Base-by-base conservation (phyloP, 2,113 vertebrate species). In the Perognathus longimembris region DNA sequence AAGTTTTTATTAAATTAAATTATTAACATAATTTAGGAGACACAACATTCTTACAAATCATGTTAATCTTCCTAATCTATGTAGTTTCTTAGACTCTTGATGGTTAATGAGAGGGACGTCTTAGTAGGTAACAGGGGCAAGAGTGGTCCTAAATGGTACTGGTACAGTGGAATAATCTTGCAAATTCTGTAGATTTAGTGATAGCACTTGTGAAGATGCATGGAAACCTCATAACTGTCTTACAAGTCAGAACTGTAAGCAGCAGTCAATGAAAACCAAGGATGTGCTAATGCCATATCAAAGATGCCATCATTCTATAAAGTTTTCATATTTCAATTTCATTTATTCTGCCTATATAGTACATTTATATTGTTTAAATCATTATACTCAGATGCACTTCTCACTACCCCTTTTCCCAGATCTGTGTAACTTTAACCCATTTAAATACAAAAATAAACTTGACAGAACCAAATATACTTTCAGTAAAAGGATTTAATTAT, bases 401-500 rank as follows among this genome's bases (percentile, higher is more conserved):
- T 21, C n/a, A 21, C 17, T 45, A 24, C 0, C 20, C n/a, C 42
- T 83, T 67, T 50, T 88, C 40, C 34, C 12, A 32, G 28, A 36
- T 73, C 18, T 1, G 57, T 67, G n/a, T 26, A 76, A 73, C 61
- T 22, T 85, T 91, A 70, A 85, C 32, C 67, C 64, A 36, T 74
- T 77, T 24, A 40, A 93, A 80, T 90, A 12, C 81, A 50, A 93
- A 90, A 88, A 73, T 42, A 92, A 88, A 82, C 67, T 79, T 69
- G 73, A 80, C 9, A 88, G 22, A 83, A 64, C 5, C 66, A 67
- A 86, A 80, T 6, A 50, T 36, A 22, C 36, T 45, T 8, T 76
- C 70, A 54, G 83, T 85, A 64, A 80, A 96, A 84, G 9, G 59
- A 77, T 89, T 76, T 83, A 87, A 92, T 95, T 87, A 90, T 42